These are phyloP conservation scores for Nasua narica DNA, from an alignment of 2,797 vertebrate genomes.

Conservation along the genomic window DNA sequence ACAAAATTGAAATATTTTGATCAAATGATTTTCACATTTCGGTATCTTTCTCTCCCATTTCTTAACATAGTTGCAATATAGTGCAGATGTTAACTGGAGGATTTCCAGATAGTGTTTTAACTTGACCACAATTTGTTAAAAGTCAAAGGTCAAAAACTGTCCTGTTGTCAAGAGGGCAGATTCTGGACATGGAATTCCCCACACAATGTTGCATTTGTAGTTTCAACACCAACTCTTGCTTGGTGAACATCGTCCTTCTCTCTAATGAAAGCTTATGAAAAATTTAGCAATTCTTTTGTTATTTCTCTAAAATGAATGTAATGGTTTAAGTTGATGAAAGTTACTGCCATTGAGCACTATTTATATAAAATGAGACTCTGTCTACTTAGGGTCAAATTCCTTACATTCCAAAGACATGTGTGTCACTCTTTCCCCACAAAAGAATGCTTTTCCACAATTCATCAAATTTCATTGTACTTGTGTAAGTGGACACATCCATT, in stretches of 20 bases:
- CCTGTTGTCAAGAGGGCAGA: conserved; percentile 27
- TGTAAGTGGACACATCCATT: conserved; percentile 40
- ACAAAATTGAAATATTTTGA: background rate
- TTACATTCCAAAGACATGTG: conserved; percentile 17
- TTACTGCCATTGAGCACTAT: background rate
- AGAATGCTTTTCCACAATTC: conserved; percentile 49
- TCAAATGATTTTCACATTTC: background rate
- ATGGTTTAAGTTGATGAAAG: conserved; percentile 41
- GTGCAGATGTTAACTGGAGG: background rate
- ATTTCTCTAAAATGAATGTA: conserved; percentile 36
- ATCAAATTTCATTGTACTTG: conserved; percentile 47
- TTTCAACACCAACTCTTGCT: conserved; percentile 17
- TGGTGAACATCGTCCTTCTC: background rate
- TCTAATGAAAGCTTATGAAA: conserved; percentile 37
- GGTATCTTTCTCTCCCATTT: background rate
- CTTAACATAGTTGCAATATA: background rate
- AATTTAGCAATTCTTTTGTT: conserved; percentile 59
- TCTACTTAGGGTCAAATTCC: conserved; percentile 61
- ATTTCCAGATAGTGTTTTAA: conserved; percentile 50
- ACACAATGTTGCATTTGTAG: conserved; percentile 64
- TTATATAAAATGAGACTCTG: conserved; percentile 63
- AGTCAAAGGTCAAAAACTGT: conserved; percentile 42
- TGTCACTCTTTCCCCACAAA: conserved; percentile 38
- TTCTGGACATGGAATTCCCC: background rate
- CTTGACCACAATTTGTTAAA: conserved; percentile 61